Evolutionary conservation across 2,797 vertebrate species (phyloP).

Genomic region (Peromyscus eremicus): DNA sequence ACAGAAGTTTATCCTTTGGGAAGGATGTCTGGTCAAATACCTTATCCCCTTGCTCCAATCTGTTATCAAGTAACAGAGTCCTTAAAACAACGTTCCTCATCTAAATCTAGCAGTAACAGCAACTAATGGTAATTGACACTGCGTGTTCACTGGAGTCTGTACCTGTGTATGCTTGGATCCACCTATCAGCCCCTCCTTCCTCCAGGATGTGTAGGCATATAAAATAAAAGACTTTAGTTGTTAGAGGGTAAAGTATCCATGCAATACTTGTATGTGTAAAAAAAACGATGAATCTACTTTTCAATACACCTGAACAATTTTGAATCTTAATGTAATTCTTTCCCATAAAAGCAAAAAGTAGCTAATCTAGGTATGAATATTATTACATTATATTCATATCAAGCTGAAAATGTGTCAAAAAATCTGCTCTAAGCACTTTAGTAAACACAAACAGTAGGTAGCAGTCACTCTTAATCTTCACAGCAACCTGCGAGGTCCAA

Average conservation of each 20-base stretch:
- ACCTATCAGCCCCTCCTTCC: not conserved
- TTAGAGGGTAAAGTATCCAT: not conserved
- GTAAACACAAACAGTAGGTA: not conserved
- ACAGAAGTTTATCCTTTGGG: not conserved
- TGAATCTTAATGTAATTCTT: not conserved
- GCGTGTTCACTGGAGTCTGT: not conserved
- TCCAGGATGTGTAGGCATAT: not conserved
- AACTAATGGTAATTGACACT: not conserved
- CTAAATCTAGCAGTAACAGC: not conserved
- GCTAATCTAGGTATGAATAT: not conserved
- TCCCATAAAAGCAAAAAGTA: not conserved
- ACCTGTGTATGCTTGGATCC: not conserved
- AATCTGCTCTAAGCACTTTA: not conserved
- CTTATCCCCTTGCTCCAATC: not conserved
- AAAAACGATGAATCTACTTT: not conserved
- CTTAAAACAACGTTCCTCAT: not conserved
- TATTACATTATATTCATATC: not conserved
- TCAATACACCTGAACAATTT: not conserved
- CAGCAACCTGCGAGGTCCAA: not conserved
- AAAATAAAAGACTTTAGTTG: not conserved
- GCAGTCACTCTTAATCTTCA: not conserved
- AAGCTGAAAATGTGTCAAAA: not conserved
- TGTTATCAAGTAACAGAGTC: not conserved
- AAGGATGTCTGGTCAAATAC: not conserved
- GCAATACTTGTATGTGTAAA: not conserved